Base-by-base conservation (phyloP, 2,113 vertebrate species). In the Hippocampus guttulatus region DNA sequence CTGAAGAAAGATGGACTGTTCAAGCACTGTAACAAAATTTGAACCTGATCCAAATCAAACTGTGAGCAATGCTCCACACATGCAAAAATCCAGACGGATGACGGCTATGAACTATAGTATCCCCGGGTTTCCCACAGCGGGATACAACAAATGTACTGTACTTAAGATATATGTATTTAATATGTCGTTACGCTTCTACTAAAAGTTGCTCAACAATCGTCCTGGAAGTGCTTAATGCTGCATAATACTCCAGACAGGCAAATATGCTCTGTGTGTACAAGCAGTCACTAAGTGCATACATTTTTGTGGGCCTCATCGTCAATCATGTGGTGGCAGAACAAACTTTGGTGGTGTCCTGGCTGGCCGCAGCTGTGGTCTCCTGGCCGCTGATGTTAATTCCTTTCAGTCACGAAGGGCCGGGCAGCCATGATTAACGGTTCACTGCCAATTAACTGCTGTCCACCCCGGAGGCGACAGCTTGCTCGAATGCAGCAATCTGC, bases 401-500 rank as follows among this genome's bases (percentile, higher is more conserved):
- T 84, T 73, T 75, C 74, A 77, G 79, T 84, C 87, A 87, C 83
- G 81, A 89, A 79, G 78, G 78, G 60, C 70, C 63, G 38, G 71
- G 65, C 66, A 65, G 76, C 73, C 78, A 68, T 83, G 84, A 89
- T 89, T 88, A 90, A 92, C 78, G 64, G 87, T 86, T 86, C 85
- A 85, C 78, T 84, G 81, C 76, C 87, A 90, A 89, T 91, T 89
- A 91, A 91, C 87, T 69, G 27, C 75, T 67, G 70, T 77, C 67
- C 73, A 82, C 79, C 83, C 84, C 52, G 41, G 78, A 81, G 86
- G 78, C 55, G 63, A 23, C 74, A 57, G 75, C 68, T 62, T 64
- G 75, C 78, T 73, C 68, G 81, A 82, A 84, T 88, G 75, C 80
- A 73, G 73, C 81, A 84, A 83, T 89, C 82, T 83, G 85, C 76